Conservation (phyloP, 2,888 invertebrate genomes). For the Eledone cirrhosa region DNA sequence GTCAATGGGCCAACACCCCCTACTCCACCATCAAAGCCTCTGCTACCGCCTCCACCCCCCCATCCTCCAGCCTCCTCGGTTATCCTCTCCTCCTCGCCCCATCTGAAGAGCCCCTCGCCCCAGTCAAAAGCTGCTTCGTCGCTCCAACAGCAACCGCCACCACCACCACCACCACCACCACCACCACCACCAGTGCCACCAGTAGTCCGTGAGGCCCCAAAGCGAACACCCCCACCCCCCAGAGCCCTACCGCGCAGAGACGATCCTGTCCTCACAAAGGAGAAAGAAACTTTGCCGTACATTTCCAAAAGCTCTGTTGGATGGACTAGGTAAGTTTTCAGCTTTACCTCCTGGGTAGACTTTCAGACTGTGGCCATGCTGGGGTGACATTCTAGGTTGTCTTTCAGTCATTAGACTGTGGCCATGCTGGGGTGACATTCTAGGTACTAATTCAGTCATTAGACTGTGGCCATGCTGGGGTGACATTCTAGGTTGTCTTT, state of each 20-base stretch:
- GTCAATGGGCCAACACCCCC: slow-evolving; percentile 23
- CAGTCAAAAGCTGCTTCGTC: slow-evolving; percentile 18
- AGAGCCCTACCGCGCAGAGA: slow-evolving; percentile 15
- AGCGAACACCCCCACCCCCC: slow-evolving; percentile 12
- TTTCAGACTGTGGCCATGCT: background rate
- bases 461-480: too few relatives aligned
- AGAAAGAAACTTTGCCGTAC: slow-evolving; percentile 27
- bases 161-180: too few relatives aligned
- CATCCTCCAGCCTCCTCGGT: background rate
- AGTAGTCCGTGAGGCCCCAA: slow-evolving; percentile 20
- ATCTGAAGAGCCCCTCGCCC: slow-evolving; percentile 21
- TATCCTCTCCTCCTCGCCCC: slow-evolving; percentile 9
- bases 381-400: background rate
- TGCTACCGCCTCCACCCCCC: background rate
- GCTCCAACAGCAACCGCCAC: background rate
- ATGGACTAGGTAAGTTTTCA: slow-evolving; percentile 20
- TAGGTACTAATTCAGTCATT: too few relatives aligned
- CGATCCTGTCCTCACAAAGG: slow-evolving; percentile 22
- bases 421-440: too few relatives aligned
- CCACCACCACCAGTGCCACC: slow-evolving; percentile 28
- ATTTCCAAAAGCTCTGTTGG: slow-evolving; percentile 21
- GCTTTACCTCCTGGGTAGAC: too few relatives aligned
- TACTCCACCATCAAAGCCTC: background rate
- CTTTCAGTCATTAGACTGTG: too few relatives aligned
- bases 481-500: too few relatives aligned